A percentile compares a stretch with the other conserved stretches of the same genome.
Evolutionary conservation across 2,797 vertebrate species (phyloP).

Genomic region (Sphaeramia orbicularis): DNA sequence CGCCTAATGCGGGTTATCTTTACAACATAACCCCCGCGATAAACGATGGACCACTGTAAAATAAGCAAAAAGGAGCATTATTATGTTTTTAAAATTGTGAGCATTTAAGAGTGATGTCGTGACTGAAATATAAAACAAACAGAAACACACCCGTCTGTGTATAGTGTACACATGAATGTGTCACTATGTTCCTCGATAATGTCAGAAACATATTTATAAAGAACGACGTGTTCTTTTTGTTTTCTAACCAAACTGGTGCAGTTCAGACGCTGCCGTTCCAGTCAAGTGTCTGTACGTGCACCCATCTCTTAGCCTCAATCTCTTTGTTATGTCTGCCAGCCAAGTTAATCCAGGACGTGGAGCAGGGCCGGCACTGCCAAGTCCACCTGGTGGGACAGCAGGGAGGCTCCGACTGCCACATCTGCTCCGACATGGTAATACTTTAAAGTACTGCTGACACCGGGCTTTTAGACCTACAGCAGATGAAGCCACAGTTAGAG

Average conservation of each 20-base stretch:
- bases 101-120: not conserved
- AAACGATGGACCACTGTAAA: too few relatives aligned
- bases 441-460: slow-evolving; percentile 39
- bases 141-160: slow-evolving; percentile 3
- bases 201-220: not conserved
- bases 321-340: slow-evolving; percentile 50
- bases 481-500: slow-evolving; percentile 13
- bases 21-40: too few relatives aligned
- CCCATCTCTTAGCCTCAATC: slow-evolving; percentile 35
- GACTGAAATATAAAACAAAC: not conserved
- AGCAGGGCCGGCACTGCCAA: slow-evolving; percentile 26
- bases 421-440: slow-evolving; percentile 42
- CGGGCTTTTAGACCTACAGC: slow-evolving; percentile 21
- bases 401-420: slow-evolving; percentile 38
- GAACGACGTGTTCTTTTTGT: not conserved
- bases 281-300: slow-evolving; percentile 3
- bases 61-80: too few relatives aligned
- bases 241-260: slow-evolving; percentile 1
- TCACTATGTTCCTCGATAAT: not conserved
- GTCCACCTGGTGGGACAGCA: slow-evolving; percentile 56
- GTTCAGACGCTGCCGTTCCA: slow-evolving; percentile 3
- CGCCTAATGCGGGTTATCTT: too few relatives aligned
- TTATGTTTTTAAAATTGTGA: too few relatives aligned
- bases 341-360: slow-evolving; percentile 44
- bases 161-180: slow-evolving; percentile 1